phyloP scores from a whole-genome alignment of 2,113 vertebrate genomes.

The Thermophis baileyi region DNA sequence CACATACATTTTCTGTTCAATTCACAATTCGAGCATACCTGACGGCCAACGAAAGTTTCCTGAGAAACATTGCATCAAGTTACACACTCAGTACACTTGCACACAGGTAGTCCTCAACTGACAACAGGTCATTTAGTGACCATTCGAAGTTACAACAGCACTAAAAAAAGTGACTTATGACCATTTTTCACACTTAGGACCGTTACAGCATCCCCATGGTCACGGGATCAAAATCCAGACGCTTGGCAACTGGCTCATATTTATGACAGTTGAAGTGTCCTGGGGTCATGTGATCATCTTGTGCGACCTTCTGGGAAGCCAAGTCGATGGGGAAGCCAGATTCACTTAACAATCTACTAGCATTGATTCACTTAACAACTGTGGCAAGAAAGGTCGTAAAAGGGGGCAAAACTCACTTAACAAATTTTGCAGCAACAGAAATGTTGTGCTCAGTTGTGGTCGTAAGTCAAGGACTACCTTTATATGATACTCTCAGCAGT shows the following conservation, averaged over 20 bases:
- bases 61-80: neutral
- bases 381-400: neutral
- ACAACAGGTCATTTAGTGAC: neutral
- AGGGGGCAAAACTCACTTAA: neutral
- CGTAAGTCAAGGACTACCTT: neutral
- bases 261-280: neutral
- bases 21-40: neutral
- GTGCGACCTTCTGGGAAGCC: neutral
- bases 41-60: neutral
- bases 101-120: neutral
- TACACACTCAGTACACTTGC: neutral
- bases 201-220: neutral
- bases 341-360: neutral
- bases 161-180: neutral
- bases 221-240: neutral
- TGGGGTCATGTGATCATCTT: neutral
- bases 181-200: neutral
- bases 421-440: neutral
- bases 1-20: neutral
- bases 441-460: neutral
- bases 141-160: neutral
- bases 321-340: neutral
- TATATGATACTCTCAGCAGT: neutral
- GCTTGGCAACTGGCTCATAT: neutral
- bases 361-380: neutral